A percentile compares a stretch with the other conserved stretches of the same genome.
Evolutionary conservation across 2,113 vertebrate species (phyloP).

Genomic region (Megaleporinus macrocephalus): DNA sequence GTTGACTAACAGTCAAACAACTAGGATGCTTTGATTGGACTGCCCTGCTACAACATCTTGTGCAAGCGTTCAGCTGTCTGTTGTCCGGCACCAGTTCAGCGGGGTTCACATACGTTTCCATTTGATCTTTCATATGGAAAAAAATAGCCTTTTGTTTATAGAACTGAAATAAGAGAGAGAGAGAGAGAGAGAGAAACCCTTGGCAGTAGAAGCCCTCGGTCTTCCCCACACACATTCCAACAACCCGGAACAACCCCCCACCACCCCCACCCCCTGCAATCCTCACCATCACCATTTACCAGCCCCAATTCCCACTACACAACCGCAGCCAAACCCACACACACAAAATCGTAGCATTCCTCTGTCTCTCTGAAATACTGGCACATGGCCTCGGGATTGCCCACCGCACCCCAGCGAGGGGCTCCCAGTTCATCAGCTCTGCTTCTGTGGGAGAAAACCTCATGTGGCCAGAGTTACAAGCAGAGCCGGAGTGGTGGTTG

Average conservation of each 20-base stretch:
- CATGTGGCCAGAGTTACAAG: neutral
- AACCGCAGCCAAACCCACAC: neutral
- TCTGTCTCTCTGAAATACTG: conserved; percentile 55
- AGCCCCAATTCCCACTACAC: conserved; percentile 60
- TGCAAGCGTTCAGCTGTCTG: conserved; percentile 39
- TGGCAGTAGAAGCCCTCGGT: conserved; percentile 35
- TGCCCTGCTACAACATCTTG: neutral
- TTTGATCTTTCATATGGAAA: conserved; percentile 64
- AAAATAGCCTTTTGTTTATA: conserved; percentile 65
- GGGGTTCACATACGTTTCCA: conserved; percentile 55
- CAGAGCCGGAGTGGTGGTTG: neutral
- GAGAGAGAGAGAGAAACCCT: neutral
- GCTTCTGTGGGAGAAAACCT: conserved; percentile 19
- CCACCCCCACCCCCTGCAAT: conserved; percentile 44
- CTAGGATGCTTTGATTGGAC: no score
- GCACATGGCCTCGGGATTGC: conserved; percentile 15
- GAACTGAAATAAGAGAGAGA: conserved; percentile 36
- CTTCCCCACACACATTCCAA: conserved; percentile 36
- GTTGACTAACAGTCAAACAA: no score
- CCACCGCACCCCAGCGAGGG: neutral
- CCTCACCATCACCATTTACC: conserved; percentile 21
- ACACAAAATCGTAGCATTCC: conserved; percentile 50
- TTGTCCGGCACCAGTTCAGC: neutral
- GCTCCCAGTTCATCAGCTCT: neutral
- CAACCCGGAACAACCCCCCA: conserved; percentile 2